These are phyloP conservation scores for Myotis myotis DNA, from an alignment of 2,797 vertebrate species.

Conservation along the genomic window DNA sequence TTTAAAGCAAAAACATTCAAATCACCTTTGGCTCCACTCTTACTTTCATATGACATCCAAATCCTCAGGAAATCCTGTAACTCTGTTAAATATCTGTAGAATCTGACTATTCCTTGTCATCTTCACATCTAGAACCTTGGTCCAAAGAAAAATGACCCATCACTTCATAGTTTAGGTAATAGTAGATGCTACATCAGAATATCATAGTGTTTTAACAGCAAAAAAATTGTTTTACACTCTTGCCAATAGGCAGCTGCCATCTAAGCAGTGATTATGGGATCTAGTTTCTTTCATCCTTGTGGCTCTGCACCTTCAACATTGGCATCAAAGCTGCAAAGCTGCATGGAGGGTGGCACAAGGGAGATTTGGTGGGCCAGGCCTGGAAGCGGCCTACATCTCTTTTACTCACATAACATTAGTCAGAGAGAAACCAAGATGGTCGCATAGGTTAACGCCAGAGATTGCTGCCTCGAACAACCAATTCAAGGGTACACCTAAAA, in stretches of 20 bases:
- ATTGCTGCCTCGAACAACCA: too few relatives aligned
- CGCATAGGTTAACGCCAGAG: too few relatives aligned
- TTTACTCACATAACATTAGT: not conserved
- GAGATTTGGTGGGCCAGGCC: not conserved
- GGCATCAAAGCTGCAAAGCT: not conserved
- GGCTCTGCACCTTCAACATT: not conserved
- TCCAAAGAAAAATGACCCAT: not conserved
- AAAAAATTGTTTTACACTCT: not conserved
- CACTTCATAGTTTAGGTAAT: not conserved
- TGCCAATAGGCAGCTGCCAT: not conserved
- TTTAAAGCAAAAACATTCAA: not conserved
- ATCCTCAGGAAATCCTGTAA: not conserved
- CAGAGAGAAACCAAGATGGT: too few relatives aligned
- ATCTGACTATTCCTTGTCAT: not conserved
- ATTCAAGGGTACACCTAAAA: too few relatives aligned
- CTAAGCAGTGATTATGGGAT: not conserved
- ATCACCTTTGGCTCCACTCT: not conserved
- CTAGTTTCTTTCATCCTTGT: not conserved
- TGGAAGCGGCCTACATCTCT: not conserved
- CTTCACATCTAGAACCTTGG: not conserved
- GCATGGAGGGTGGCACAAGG: not conserved
- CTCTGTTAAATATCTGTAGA: not conserved
- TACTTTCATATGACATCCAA: not conserved
- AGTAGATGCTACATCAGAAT: not conserved
- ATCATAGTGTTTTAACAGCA: not conserved